Evolutionary conservation across 2,797 vertebrate species (phyloP), one percentile per base, ranked within the genome.

Genomic region (Xenentodon cancila): DNA sequence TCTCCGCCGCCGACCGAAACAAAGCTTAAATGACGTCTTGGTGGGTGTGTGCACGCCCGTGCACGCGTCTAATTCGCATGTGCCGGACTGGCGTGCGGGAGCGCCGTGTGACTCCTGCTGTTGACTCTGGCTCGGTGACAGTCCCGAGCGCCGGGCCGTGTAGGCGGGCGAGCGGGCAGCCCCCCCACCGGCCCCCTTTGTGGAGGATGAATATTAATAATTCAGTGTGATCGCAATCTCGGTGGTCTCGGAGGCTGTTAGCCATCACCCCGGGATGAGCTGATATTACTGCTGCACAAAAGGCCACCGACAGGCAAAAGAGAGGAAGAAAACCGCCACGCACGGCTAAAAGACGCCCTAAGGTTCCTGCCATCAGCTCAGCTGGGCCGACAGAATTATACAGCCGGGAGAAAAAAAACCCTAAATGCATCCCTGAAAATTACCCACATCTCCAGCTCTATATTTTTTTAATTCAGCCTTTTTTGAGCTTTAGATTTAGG

Each of bases 201-300:
- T 65, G 54, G 59, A 69, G 77, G 79, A 83, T 56, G 70, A 84
- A 84, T 84, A 87, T 91, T 88, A 91, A 92, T 91, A 91, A 91
- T 92, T 92, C 80, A 92, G 63, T 79, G 74, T 67, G 84, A 88
- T 91, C 82, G 82, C 73, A 72, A 82, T 89, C 85, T 84, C 34
- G 27, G 51, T 68, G 42, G 79, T 75, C 81, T 87, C 42, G 13
- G 71, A 81, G 74, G 77, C 81, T 73, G 76, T 72, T 79, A 54
- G 61, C 78, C 77, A 80, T 91, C 87, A 85, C 79, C 76, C 63
- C 17, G 22, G 77, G 84, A 90, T 80, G 86, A 83, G 77, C 71
- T 61, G 80, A 88, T 82, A 88, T 76, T 79, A 82, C 81, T 51
- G 70, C 68, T 75, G 81, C 84, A 80, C 74, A 75, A 84, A 87